Conservation (phyloP, 2,113 vertebrate species). For the Haemorhous mexicanus region DNA sequence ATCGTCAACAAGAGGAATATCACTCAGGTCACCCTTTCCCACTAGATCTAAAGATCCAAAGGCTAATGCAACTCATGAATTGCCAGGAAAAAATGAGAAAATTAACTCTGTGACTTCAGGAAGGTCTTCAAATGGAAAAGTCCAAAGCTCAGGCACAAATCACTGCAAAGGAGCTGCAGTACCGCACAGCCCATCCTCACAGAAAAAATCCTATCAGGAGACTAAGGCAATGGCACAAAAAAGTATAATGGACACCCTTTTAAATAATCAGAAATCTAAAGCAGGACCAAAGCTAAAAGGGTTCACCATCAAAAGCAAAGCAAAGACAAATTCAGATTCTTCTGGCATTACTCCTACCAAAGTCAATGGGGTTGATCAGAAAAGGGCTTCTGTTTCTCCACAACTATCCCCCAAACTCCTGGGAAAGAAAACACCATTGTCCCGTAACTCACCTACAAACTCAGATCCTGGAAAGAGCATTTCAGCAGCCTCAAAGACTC, state of each 20-base stretch:
- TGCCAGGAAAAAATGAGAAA: conserved; percentile 61
- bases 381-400: conserved; percentile 65
- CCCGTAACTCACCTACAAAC: conserved; percentile 38
- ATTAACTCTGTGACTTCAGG: background rate
- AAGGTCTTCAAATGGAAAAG: conserved; percentile 59
- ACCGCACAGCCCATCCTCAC: conserved; percentile 28
- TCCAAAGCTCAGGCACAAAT: conserved; percentile 41
- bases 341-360: conserved; percentile 7
- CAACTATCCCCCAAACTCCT: conserved; percentile 66
- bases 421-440: conserved; percentile 46
- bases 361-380: conserved; percentile 56
- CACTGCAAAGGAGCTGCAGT: conserved; percentile 54
- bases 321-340: conserved; percentile 62
- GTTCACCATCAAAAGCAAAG: conserved; percentile 77
- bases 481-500: background rate
- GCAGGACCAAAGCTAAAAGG: conserved; percentile 77
- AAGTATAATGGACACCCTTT: conserved; percentile 62
- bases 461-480: conserved; percentile 35
- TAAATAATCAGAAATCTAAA: conserved; percentile 69
- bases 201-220: conserved; percentile 63
- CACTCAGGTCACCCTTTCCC: conserved; percentile 64
- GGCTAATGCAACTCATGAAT: conserved; percentile 22
- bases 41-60: conserved; percentile 70
- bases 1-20: conserved; percentile 20
- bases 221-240: conserved; percentile 61